Conservation (phyloP, 2,888 invertebrate genomes). For the Bimastos eiseni region DNA sequence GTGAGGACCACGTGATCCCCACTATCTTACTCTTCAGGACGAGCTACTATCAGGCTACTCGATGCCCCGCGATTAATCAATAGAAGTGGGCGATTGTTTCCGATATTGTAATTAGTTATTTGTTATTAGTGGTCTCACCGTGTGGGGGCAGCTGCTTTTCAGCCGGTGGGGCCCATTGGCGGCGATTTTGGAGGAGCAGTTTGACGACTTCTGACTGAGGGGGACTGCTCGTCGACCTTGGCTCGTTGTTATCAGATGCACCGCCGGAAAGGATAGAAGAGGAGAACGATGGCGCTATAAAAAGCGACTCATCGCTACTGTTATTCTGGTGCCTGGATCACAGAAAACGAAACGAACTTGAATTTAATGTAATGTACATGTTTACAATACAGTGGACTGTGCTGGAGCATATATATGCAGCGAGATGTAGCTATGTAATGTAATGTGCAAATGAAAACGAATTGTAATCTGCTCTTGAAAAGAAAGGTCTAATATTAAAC, state of each 20-base stretch:
- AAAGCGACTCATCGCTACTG: not conserved
- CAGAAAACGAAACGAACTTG: not conserved
- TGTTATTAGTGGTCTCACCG: not conserved
- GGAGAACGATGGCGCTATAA: not conserved
- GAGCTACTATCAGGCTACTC: not conserved
- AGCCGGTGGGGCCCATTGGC: not conserved
- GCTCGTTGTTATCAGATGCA: not conserved
- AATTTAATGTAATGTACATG: not conserved
- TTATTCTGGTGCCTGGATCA: not conserved
- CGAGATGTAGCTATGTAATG: no score
- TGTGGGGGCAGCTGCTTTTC: not conserved
- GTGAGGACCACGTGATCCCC: not conserved
- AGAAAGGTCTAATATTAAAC: no score
- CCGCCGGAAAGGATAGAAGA: not conserved
- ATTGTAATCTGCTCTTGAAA: no score
- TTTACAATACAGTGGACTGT: no score
- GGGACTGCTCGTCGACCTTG: not conserved
- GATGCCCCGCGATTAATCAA: not conserved
- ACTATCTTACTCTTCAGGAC: not conserved
- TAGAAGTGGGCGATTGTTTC: not conserved
- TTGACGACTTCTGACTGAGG: conserved; percentile 9
- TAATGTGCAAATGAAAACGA: no score
- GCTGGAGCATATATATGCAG: no score
- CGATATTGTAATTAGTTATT: not conserved
- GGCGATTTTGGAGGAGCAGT: conserved; percentile 9